phyloP scores from a whole-genome alignment of 1,140 invertebrate species.

The Chelonus insularis region DNA sequence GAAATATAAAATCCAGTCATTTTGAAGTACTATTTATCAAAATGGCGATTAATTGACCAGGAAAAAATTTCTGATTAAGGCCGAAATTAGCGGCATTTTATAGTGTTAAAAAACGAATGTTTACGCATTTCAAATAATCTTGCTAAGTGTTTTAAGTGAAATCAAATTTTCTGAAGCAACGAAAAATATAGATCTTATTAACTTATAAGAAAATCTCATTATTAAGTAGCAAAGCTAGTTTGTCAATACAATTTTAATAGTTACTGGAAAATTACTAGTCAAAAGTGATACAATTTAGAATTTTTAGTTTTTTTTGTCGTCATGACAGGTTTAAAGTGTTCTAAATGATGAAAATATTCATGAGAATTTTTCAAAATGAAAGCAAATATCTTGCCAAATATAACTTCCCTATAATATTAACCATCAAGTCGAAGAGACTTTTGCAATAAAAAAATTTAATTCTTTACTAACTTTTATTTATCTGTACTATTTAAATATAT shows the following conservation, averaged over 20 bases:
- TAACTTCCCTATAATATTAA: too few species aligned
- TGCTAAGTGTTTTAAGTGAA: slow-evolving; percentile 1
- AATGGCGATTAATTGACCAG: neutral
- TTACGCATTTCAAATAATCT: neutral
- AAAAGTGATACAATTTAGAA: too few species aligned
- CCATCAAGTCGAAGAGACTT: too few species aligned
- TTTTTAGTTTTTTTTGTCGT: too few species aligned
- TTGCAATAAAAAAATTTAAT: too few species aligned
- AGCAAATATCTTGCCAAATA: too few species aligned
- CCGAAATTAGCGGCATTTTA: neutral
- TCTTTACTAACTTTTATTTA: too few species aligned
- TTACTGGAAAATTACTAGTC: too few species aligned
- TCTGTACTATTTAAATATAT: too few species aligned
- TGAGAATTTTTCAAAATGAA: too few species aligned
- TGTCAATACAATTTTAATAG: slow-evolving; percentile 7
- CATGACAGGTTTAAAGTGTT: too few species aligned
- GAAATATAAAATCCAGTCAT: neutral
- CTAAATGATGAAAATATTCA: too few species aligned
- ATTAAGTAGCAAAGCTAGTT: neutral
- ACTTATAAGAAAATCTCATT: slow-evolving; percentile 7
- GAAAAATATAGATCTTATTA: slow-evolving; percentile 33
- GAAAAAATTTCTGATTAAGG: neutral
- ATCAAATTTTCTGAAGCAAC: slow-evolving; percentile 40
- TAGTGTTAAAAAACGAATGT: neutral
- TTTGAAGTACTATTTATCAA: neutral